Evolutionary conservation across 2,113 vertebrate species (phyloP).

Genomic region (Prochilodus magdalenae): DNA sequence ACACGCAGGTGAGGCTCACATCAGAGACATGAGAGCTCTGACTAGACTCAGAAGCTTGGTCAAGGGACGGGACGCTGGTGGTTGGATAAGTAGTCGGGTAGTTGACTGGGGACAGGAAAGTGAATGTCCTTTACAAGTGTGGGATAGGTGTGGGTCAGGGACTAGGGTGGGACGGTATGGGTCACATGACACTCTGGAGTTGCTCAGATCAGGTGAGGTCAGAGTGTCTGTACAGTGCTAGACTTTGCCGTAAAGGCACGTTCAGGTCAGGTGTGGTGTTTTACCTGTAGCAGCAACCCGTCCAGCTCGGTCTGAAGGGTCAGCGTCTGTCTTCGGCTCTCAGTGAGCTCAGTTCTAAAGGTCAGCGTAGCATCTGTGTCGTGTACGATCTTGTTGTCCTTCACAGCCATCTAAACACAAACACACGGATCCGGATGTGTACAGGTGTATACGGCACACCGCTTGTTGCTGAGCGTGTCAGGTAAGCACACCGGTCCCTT

Average conservation of each 20-base stretch:
- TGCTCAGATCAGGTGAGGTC: not conserved
- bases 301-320: slow-evolving; percentile 40
- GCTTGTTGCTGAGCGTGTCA: too few species aligned
- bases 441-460: too few species aligned
- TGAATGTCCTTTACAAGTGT: too few species aligned
- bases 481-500: not conserved
- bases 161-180: not conserved
- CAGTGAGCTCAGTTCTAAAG: slow-evolving; percentile 17
- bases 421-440: not conserved
- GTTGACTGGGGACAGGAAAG: not conserved
- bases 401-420: slow-evolving; percentile 44
- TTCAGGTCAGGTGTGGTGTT: not conserved
- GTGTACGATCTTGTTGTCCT: not conserved
- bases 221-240: too few species aligned
- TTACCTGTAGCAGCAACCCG: not conserved
- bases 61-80: not conserved
- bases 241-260: too few species aligned
- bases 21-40: not conserved
- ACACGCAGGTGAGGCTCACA: not conserved
- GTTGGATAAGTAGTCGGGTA: not conserved
- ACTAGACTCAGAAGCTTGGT: not conserved
- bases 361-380: slow-evolving; percentile 4
- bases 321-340: not conserved
- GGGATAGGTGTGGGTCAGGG: too few species aligned
- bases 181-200: not conserved